phyloP scores from a whole-genome alignment of 2,113 vertebrate genomes.

The Calidris pugnax region DNA sequence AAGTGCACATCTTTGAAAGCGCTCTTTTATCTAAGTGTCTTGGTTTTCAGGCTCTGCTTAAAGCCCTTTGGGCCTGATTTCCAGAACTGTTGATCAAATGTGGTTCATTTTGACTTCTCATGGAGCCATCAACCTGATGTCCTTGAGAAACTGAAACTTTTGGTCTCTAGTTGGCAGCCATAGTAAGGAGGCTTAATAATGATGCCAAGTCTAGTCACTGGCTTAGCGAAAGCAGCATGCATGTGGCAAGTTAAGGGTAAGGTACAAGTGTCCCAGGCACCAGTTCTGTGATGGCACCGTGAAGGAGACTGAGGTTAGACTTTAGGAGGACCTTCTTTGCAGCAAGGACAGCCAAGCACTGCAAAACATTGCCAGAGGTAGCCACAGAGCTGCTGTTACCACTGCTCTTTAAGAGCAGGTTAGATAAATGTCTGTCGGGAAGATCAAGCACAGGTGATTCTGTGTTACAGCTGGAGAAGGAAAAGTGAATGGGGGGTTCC shows the following conservation, averaged over 20 bases:
- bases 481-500: background rate
- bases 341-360: background rate
- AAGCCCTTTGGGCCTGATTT: background rate
- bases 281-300: background rate
- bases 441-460: background rate
- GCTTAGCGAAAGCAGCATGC: background rate
- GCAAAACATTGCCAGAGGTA: background rate
- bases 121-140: background rate
- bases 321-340: background rate
- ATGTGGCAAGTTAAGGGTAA: background rate
- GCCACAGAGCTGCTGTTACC: background rate
- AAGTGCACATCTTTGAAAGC: background rate
- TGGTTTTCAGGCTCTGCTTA: background rate
- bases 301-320: background rate
- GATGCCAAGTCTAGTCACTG: background rate
- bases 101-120: background rate
- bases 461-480: background rate
- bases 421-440: background rate
- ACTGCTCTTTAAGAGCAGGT: background rate
- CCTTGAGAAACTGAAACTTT: background rate
- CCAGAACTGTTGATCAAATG: background rate
- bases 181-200: background rate
- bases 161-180: background rate
- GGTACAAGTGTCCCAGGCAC: background rate
- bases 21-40: background rate